Evolutionary conservation across 2,797 vertebrate genomes (phyloP).

Genomic region (Threskiornis aethiopicus): DNA sequence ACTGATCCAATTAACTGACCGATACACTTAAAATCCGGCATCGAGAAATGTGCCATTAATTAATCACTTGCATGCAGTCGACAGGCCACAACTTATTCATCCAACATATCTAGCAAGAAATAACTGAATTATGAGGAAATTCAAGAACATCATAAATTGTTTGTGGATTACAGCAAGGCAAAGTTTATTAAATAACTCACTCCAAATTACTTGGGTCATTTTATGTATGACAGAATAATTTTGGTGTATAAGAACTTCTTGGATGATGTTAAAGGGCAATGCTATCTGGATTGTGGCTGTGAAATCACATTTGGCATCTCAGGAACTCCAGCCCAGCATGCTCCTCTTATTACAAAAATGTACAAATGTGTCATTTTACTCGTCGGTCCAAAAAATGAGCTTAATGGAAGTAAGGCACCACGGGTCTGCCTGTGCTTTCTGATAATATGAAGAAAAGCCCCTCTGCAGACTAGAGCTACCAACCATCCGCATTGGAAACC

Average conservation of each 20-base stretch:
- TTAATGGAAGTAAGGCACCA: background rate
- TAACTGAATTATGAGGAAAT: slow-evolving; percentile 38
- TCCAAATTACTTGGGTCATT: slow-evolving; percentile 20
- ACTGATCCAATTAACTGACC: slow-evolving; percentile 48
- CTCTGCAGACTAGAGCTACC: background rate
- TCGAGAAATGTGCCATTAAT: slow-evolving; percentile 34
- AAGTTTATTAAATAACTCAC: slow-evolving; percentile 36
- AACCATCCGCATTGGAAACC: background rate
- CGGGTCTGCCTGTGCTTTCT: background rate
- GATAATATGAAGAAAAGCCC: background rate
- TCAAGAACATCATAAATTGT: slow-evolving; percentile 17
- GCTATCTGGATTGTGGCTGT: slow-evolving; percentile 17
- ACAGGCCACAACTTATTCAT: background rate
- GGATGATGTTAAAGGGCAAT: slow-evolving; percentile 38
- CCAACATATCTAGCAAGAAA: slow-evolving; percentile 3
- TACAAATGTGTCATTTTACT: background rate
- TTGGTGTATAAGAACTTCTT: background rate
- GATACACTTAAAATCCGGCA: background rate
- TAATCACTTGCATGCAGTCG: background rate
- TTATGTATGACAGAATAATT: slow-evolving; percentile 14
- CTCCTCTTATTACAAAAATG: background rate
- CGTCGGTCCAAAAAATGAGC: background rate
- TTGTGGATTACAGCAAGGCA: background rate
- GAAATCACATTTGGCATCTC: slow-evolving; percentile 58
- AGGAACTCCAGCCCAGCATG: background rate